phyloP scores from a whole-genome alignment of 1,140 invertebrate species.

The Hestina assimilis region DNA sequence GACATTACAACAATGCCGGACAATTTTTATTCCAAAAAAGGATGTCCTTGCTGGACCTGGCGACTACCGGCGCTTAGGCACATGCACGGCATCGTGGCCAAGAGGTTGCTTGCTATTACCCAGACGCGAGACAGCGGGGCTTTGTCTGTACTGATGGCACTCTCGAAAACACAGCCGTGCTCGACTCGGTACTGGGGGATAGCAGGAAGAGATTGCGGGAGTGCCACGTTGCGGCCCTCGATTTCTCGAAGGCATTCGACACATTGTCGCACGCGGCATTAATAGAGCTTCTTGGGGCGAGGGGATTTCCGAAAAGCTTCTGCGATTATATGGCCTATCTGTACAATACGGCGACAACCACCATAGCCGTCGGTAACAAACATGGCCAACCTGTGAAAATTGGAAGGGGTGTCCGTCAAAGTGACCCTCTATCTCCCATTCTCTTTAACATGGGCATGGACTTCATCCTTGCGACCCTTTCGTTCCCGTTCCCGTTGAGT shows the following conservation, averaged over 20 bases:
- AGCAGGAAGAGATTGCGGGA: slow-evolving; percentile 33
- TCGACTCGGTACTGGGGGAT: slow-evolving; percentile 47
- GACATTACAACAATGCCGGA: slow-evolving; percentile 30
- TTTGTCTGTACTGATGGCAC: slow-evolving; percentile 47
- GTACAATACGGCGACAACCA: slow-evolving; percentile 31
- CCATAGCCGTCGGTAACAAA: slow-evolving; percentile 21
- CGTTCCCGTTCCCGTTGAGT: too few relatives aligned
- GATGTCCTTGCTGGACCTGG: slow-evolving; percentile 19
- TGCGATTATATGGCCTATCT: slow-evolving; percentile 30
- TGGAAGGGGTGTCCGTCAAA: slow-evolving; percentile 71
- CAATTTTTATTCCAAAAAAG: slow-evolving; percentile 41
- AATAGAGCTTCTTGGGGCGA: slow-evolving; percentile 24
- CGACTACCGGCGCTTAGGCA: slow-evolving; percentile 46
- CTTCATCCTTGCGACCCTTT: slow-evolving; percentile 37
- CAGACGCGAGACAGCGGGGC: slow-evolving; percentile 43
- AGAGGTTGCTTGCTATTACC: slow-evolving; percentile 35
- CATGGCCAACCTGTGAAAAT: slow-evolving; percentile 31
- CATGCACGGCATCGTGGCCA: slow-evolving; percentile 49
- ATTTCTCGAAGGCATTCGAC: slow-evolving; percentile 46
- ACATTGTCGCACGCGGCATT: slow-evolving; percentile 51
- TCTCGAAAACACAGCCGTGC: slow-evolving; percentile 43
- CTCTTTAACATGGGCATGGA: slow-evolving; percentile 77
- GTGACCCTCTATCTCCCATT: slow-evolving; percentile 72
- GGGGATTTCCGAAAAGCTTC: slow-evolving; percentile 29
- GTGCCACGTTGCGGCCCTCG: slow-evolving; percentile 36